Conservation (phyloP, 2,888 invertebrate species). For the Choreutis nemorana region DNA sequence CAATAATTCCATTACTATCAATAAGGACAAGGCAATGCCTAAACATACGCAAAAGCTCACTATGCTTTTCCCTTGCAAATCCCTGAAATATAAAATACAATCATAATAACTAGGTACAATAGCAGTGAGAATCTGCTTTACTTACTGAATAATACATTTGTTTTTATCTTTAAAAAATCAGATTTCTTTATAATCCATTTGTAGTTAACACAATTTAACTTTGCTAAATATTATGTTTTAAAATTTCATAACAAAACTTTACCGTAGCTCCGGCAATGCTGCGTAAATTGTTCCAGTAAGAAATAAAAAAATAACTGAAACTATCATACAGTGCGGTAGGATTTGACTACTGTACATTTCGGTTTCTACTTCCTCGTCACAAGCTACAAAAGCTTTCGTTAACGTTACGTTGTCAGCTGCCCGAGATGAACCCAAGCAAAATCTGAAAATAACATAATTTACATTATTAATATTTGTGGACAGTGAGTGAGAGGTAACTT, state of each 20-base stretch:
- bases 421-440: conserved; percentile 25
- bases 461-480: too few species aligned
- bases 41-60: conserved; percentile 38
- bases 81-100: conserved; percentile 25
- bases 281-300: conserved; percentile 33
- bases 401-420: too few species aligned
- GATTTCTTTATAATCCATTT: too few species aligned
- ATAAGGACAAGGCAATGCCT: conserved; percentile 28
- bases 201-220: too few species aligned
- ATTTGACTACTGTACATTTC: conserved; percentile 15
- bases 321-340: conserved; percentile 33
- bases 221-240: too few species aligned
- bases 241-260: conserved; percentile 6
- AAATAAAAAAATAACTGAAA: conserved; percentile 33
- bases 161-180: too few species aligned
- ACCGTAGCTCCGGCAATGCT: conserved; percentile 37
- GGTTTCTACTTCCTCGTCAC: conserved; percentile 19
- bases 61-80: conserved; percentile 47
- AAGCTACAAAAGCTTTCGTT: conserved; percentile 18
- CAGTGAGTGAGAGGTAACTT: too few species aligned
- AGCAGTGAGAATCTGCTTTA: too few species aligned
- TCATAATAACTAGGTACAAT: too few species aligned
- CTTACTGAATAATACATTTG: too few species aligned
- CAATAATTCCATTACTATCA: conserved; percentile 31
- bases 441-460: too few species aligned